Base-by-base conservation (phyloP, 2,888 invertebrate species). In the Agonum fuliginosum region DNA sequence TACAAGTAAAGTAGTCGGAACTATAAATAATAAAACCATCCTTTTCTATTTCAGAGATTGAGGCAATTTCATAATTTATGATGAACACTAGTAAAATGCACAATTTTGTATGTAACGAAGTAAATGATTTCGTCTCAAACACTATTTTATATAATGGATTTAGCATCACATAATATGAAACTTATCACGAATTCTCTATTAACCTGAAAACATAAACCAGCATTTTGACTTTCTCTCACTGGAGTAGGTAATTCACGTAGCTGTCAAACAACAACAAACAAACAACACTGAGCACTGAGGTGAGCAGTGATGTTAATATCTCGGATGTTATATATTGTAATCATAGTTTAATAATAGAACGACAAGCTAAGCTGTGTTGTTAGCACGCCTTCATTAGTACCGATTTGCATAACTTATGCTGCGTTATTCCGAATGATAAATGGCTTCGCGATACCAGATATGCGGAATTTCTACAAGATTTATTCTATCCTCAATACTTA, bases 301-400 rank as follows among this genome's bases (percentile, higher is more conserved):
- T n/a, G n/a, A n/a, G 12, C 27, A 54, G 54, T 62, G 70, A 48
- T 70, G 70, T 3, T 73, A 73, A 73, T 75, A 75, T 37, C 62
- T 34, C 14, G 17, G 75, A 75, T 67, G 75, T 75, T 75, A 75
- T 75, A 67, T 75, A 75, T 65, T 75, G 75, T 75, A 75, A 75
- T 75, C 75, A 51, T 67, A 67, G 48, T 75, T 75, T 75, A 75
- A 75, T 75, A 75, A 75, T 75, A 67, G 75, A 67, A 65, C 43
- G 51, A 75, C 75, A 75, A 34, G 67, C 30, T 65, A 58, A 58
- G 75, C 62, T 41, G 65, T 75, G 75, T 75, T 75, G 75, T 75
- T 67, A 75, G 75, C 67, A 75, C 75, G 67, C 75, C 75, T 75
- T 75, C 75, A 75, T 75, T 75, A 75, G 48, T 75, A 67, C 41